These are phyloP conservation scores for Pseudachorutes palmiensis DNA, from an alignment of 1,140 invertebrate species.

Conservation along the genomic window DNA sequence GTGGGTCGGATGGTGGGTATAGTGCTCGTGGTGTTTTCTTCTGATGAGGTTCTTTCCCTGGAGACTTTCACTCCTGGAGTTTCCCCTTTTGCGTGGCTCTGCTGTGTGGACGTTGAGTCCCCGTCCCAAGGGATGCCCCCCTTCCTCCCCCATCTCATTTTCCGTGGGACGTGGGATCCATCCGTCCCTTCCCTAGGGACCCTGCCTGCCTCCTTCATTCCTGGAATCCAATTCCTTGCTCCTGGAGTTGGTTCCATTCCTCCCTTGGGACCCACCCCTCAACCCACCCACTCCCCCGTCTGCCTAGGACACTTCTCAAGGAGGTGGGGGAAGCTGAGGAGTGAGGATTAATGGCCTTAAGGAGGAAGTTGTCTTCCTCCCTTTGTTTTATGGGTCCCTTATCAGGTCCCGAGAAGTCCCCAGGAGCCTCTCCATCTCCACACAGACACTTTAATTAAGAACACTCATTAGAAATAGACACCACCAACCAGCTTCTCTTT, in stretches of 20 bases:
- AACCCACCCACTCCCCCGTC: background rate
- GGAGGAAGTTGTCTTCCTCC: background rate
- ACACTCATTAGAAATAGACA: slow-evolving; percentile 7
- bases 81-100: background rate
- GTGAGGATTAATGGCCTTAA: slow-evolving; percentile 1
- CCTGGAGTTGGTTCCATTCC: no score
- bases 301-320: no score
- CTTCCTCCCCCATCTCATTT: background rate
- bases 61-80: background rate
- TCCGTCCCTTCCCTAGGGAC: no score
- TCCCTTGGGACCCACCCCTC: no score
- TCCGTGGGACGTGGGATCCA: background rate
- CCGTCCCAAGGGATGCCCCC: background rate
- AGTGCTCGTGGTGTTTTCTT: background rate
- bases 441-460: slow-evolving; percentile 12
- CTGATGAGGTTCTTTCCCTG: background rate
- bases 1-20: background rate
- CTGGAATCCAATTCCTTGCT: no score
- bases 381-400: background rate
- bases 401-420: slow-evolving; percentile 3
- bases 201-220: background rate
- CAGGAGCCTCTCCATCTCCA: slow-evolving; percentile 1
- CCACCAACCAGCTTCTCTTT: no score
- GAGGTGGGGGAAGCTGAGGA: background rate
- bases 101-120: background rate